Base-by-base conservation (phyloP, 1,140 invertebrate genomes). In the Drosophila erecta region DNA sequence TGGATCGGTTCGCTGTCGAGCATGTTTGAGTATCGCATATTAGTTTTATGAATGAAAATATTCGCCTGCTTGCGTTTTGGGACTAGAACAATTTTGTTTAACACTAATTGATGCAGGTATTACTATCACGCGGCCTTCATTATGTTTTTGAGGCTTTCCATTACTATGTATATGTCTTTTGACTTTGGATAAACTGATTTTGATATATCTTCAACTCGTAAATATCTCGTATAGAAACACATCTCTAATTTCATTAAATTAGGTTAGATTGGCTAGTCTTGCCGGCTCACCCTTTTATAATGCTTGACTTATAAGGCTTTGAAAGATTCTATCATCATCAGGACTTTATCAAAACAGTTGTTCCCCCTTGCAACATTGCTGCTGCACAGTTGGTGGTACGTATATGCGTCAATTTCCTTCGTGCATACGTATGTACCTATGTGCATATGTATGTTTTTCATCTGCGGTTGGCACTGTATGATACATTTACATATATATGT, bases 1-100 rank as follows among this genome's bases (percentile, higher is more conserved):
- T 27, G 46, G 12, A 43, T 3, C 12, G 4, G 53, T 58, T 44
- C 47, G 54, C 44, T 17, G 47, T 67, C 79, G 33, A 81, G 38
- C 79, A 83, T 74, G 79, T 70, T 81, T n/a, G 67, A 61, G 24
- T 61, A 35, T 12, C 22, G 22, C 54, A 22, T n/a, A 37, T 49
- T 46, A 17, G 38, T 53, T 83, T 81, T 65, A 83, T 81, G 79
- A 81, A 81, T 81, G 74, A 78, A 81, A 17, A 35, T 12, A 1
- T 51, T 50, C 20, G n/a, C 7, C 8, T 4, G n/a, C 24, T 15
- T 49, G 47, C 4, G 8, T 17, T 30, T 49, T 49, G 15, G 2
- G 2, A 17, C 2, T 41, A 15, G 1, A n/a, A 15, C 7, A 41
- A 15, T 10, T 17, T 41, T 15, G 15, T 17, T 3, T 41, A 10